Evolutionary conservation across 2,113 vertebrate genomes (phyloP).

Genomic region (Climacteris rufus): DNA sequence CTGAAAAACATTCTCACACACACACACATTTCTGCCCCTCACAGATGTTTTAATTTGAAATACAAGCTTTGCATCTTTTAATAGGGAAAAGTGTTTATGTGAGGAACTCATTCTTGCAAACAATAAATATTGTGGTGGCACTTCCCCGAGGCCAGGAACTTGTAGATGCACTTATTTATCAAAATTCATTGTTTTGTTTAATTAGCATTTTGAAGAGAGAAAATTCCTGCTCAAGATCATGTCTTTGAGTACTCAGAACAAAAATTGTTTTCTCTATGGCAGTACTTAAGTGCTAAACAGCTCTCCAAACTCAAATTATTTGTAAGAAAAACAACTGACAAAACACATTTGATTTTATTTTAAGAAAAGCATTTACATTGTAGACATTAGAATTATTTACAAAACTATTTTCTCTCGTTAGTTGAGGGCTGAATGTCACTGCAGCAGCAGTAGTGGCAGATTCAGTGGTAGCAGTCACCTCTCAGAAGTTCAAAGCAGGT

Average conservation of each 20-base stretch:
- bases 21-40: background rate
- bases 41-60: background rate
- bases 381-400: background rate
- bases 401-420: background rate
- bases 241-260: background rate
- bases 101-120: background rate
- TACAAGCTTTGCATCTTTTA: background rate
- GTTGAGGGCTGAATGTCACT: background rate
- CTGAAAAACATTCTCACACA: background rate
- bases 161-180: background rate
- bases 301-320: background rate
- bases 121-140: background rate
- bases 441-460: background rate
- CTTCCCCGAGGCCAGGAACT: background rate
- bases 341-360: background rate
- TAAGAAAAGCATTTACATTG: background rate
- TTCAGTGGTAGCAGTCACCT: background rate
- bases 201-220: constrained; percentile 9
- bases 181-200: background rate
- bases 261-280: background rate
- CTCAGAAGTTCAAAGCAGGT: fast-evolving
- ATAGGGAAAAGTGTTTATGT: background rate
- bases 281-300: background rate
- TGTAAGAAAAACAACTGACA: background rate
- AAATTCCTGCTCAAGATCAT: background rate